phyloP scores from a whole-genome alignment of 2,888 invertebrate species.

The Crioceris asparagi region DNA sequence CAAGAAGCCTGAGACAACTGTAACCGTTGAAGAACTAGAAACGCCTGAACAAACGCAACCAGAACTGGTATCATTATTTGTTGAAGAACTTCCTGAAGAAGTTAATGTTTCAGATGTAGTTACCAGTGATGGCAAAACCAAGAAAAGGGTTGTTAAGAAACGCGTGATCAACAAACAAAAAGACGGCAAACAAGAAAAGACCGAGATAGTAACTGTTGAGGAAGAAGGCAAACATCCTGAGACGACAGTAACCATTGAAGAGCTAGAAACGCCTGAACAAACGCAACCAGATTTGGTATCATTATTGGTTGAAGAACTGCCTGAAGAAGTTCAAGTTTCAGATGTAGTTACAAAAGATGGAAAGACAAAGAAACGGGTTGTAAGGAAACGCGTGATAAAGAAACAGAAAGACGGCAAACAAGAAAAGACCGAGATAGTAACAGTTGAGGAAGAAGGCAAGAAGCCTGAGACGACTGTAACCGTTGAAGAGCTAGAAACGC shows the following conservation, averaged over 20 bases:
- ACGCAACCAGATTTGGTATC: conserved; percentile 13
- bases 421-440: conserved; percentile 36
- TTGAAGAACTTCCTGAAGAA: conserved; percentile 25
- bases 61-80: conserved; percentile 5
- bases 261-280: conserved; percentile 26
- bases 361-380: conserved; percentile 22
- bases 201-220: conserved; percentile 28
- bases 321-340: conserved; percentile 24
- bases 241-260: conserved; percentile 35
- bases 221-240: conserved; percentile 33
- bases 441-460: conserved; percentile 36
- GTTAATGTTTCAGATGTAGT: conserved; percentile 31
- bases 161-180: conserved; percentile 25
- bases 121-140: conserved; percentile 30
- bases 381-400: conserved; percentile 36
- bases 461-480: conserved; percentile 30
- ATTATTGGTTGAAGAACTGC: conserved; percentile 18
- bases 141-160: conserved; percentile 26
- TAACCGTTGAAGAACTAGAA: conserved; percentile 28
- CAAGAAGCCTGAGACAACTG: conserved; percentile 27
- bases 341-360: conserved; percentile 20
- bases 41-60: conserved; percentile 25
- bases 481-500: conserved; percentile 23
- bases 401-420: conserved; percentile 32
- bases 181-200: conserved; percentile 24